A percentile compares a stretch with the other conserved stretches of the same genome.
Conservation (phyloP, 1,140 invertebrate genomes). For the Helicoverpa zea region DNA sequence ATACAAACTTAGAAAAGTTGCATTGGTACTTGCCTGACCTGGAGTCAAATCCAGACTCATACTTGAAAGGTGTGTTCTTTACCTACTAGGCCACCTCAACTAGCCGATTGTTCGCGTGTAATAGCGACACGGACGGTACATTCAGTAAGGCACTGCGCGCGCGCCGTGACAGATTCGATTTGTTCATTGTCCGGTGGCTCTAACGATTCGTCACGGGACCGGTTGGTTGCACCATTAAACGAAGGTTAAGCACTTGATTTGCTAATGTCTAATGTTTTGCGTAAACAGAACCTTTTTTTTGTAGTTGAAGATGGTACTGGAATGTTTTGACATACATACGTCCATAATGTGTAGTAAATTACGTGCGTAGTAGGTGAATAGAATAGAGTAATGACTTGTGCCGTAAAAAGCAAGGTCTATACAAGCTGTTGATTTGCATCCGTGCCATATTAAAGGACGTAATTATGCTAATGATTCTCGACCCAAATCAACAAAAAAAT, state of each 20-base stretch:
- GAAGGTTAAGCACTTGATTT: slow-evolving; percentile 7
- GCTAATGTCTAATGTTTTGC: background rate
- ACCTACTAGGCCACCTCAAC: no score
- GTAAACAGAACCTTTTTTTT: background rate
- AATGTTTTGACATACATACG: slow-evolving; percentile 8
- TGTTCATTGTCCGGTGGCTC: slow-evolving; percentile 65
- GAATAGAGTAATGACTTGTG: background rate
- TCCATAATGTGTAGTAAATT: background rate
- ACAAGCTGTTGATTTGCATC: no score
- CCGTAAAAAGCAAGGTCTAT: no score
- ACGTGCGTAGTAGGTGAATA: background rate
- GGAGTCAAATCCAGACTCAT: no score
- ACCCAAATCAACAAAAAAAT: no score
- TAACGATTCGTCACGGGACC: slow-evolving; percentile 66
- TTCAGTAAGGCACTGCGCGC: background rate
- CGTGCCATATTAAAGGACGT: no score
- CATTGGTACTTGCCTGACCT: no score
- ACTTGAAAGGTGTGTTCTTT: no score
- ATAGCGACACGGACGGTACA: slow-evolving; percentile 4
- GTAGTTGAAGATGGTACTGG: background rate
- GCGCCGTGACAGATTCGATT: slow-evolving; percentile 71
- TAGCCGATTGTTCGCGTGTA: background rate
- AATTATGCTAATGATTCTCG: no score
- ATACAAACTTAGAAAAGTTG: no score
- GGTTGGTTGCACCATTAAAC: slow-evolving; percentile 42